Percentiles rank a stretch among this genome's conserved stretches.
Conservation (phyloP, 2,888 invertebrate species). For the Cosmopolites sordidus region DNA sequence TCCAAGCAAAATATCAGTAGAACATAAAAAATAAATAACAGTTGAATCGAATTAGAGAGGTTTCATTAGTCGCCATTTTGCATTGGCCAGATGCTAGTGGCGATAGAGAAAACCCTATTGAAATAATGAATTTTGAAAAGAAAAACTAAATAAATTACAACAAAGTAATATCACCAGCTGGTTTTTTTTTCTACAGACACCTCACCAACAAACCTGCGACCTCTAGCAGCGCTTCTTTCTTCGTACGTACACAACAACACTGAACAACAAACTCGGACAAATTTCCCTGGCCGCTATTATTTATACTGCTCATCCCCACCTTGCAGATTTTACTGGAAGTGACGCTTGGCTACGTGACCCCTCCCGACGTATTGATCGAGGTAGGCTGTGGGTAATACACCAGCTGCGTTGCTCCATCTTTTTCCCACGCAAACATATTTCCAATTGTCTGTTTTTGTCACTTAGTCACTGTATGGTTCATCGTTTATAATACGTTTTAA, state of each 20-base stretch:
- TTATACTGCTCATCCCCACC: conserved; percentile 9
- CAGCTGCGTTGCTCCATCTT: not conserved
- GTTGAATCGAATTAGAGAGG: no score
- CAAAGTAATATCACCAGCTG: no score
- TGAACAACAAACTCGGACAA: conserved; percentile 5
- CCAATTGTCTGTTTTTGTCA: not conserved
- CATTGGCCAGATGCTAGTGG: conserved; percentile 18
- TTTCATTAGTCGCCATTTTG: conserved; percentile 9
- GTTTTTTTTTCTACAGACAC: not conserved
- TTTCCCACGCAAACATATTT: not conserved
- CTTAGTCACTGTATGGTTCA: not conserved
- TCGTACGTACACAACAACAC: conserved; percentile 4
- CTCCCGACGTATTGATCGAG: conserved; percentile 10
- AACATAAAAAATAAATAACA: no score
- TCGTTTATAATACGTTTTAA: conserved; percentile 8
- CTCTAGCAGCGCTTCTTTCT: conserved; percentile 3
- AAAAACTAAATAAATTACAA: no score
- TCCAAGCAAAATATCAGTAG: no score
- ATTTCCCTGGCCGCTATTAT: not conserved
- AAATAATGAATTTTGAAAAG: no score
- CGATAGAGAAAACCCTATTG: not conserved
- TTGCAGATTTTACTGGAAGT: conserved; percentile 8
- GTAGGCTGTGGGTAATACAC: not conserved
- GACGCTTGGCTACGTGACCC: conserved; percentile 11
- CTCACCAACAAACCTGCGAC: conserved; percentile 3